Percentiles rank a stretch among this genome's conserved stretches.
Evolutionary conservation across 1,140 invertebrate genomes (phyloP).

Genomic region (Venustaconcha ellipsiformis): DNA sequence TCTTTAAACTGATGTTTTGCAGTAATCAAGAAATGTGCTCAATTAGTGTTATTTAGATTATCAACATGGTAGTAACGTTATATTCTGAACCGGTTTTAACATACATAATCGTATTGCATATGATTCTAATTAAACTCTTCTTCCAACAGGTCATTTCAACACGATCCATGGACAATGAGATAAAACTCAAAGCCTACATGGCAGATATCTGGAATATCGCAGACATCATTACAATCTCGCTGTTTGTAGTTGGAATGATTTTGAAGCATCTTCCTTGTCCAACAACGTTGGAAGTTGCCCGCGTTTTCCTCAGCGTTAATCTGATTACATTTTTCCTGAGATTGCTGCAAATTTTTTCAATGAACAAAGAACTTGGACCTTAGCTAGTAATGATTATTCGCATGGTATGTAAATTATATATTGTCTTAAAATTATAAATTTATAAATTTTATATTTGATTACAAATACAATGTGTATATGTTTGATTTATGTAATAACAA

Average conservation of each 20-base stretch:
- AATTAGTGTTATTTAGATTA: too few relatives aligned
- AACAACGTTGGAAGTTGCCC: conserved; percentile 50
- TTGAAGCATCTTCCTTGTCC: conserved; percentile 56
- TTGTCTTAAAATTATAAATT: background rate
- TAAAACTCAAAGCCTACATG: conserved; percentile 61
- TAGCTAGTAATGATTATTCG: conserved; percentile 71
- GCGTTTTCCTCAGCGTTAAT: conserved; percentile 62
- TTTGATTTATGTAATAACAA: too few relatives aligned
- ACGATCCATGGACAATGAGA: conserved; percentile 40
- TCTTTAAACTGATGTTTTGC: too few relatives aligned
- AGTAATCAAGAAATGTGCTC: too few relatives aligned
- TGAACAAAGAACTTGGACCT: conserved; percentile 68
- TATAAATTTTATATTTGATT: background rate
- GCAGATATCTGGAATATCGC: conserved; percentile 66
- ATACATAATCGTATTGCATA: background rate
- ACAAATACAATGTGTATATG: too few relatives aligned
- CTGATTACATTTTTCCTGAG: conserved; percentile 66
- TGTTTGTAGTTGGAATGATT: conserved; percentile 62
- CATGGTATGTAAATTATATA: conserved; percentile 71
- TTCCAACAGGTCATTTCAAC: conserved; percentile 44
- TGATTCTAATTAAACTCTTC: background rate
- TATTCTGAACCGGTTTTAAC: too few relatives aligned
- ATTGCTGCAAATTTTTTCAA: conserved; percentile 67
- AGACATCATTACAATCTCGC: conserved; percentile 61
- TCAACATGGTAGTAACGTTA: too few relatives aligned